Base-by-base conservation (phyloP, 1,140 invertebrate species). In the Sinella curviseta region DNA sequence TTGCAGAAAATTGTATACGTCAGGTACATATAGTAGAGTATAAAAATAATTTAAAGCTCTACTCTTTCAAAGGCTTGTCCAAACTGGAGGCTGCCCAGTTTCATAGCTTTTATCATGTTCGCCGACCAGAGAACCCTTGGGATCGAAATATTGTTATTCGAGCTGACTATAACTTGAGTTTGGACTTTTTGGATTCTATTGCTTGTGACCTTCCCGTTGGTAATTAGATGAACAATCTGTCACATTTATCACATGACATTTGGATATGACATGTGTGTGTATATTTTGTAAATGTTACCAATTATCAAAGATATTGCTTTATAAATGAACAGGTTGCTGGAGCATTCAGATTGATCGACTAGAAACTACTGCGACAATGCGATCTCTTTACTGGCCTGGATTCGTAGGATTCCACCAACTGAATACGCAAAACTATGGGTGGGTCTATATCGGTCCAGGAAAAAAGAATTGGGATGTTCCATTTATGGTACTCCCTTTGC, bases 141-240 rank as follows among this genome's bases (percentile, higher is more conserved):
- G 93, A 93, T 78, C 89, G 89, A 0, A 94, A 94, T 87, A 80
- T 82, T 24, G 80, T 87, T 93, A 39, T 74, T 1, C 88, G 92
- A 78, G 87, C 88, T 57, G 92, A 94, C 86, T 94, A 94, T 80
- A 93, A 94, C 86, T 93, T 92, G 81, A 90, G 92, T 3, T 87
- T 92, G 76, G 93, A 94, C 86, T 94, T 94, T 85, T 85, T 94
- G 36, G 93, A 94, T 84, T 90, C 91, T 0, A 89, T 93, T 20
- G 92, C 92, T 78, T 86, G 87, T 80, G 91, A 92, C 82, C 87
- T 91, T 24, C 92, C 92, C 0, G 86, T 87, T 82, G 90, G 88
- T 88, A 84, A 26, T 8, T 55, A 83, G 74, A 74, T 48, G 39
- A 48, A 48, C 20, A 48, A 48, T n/a, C n/a, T 48, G 39, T 48